phyloP scores from a whole-genome alignment of 2,113 vertebrate genomes.

The Lathamus discolor region DNA sequence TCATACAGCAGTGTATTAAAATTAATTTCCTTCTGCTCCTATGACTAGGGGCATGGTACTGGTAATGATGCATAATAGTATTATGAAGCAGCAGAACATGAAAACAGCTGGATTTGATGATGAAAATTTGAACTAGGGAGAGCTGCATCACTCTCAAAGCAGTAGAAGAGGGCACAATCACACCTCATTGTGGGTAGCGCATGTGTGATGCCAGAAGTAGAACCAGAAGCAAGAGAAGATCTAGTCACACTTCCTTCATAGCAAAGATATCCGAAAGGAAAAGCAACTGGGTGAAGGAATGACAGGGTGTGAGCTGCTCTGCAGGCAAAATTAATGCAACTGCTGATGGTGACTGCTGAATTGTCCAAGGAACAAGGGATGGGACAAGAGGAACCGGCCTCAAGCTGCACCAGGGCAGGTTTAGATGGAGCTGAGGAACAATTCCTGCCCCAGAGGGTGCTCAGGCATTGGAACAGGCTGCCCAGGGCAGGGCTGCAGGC shows the following conservation, averaged over 20 bases:
- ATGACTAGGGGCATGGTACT: conserved; percentile 12
- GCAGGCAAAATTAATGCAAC: neutral
- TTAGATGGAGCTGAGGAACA: neutral
- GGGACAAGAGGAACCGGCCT: neutral
- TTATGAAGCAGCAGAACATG: neutral
- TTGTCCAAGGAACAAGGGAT: neutral
- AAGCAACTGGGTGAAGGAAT: neutral
- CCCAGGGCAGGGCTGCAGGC: too few relatives aligned
- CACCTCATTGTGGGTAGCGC: neutral
- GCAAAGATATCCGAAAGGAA: neutral
- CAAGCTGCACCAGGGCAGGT: neutral
- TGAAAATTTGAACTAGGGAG: neutral
- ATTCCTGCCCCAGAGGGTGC: neutral
- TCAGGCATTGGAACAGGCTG: too few relatives aligned
- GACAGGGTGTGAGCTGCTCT: neutral
- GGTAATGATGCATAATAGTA: neutral
- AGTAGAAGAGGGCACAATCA: neutral
- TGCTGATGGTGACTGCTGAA: neutral
- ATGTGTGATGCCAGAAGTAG: neutral
- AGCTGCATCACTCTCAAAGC: neutral
- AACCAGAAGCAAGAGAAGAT: neutral
- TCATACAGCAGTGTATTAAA: conserved; percentile 3
- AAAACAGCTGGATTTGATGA: neutral
- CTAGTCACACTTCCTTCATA: neutral
- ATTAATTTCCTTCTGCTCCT: conserved; percentile 46